Evolutionary conservation across 2,797 vertebrate genomes (phyloP).

Genomic region (Smutsia gigantea): DNA sequence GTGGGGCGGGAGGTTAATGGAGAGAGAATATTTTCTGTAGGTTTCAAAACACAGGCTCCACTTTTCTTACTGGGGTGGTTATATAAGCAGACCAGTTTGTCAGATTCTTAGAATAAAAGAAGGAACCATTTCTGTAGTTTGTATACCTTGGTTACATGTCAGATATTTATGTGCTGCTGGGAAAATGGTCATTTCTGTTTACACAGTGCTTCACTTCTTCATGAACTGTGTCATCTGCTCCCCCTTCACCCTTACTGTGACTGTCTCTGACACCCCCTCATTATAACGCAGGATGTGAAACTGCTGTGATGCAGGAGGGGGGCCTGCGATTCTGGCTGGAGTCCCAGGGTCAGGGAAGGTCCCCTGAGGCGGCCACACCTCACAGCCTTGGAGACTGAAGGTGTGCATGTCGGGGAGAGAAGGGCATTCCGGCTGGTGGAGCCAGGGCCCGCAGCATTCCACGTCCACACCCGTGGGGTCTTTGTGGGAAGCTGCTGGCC

Average conservation of each 20-base stretch:
- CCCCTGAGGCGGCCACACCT: neutral
- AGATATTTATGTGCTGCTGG: neutral
- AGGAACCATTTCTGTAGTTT: neutral
- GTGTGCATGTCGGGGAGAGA: neutral
- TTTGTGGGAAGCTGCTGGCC: neutral
- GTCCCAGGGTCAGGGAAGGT: neutral
- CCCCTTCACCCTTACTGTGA: neutral
- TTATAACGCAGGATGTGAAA: neutral
- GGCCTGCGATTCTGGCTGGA: neutral
- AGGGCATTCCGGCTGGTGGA: neutral
- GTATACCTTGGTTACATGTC: neutral
- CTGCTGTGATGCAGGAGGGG: neutral
- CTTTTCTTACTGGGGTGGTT: neutral
- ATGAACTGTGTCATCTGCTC: neutral
- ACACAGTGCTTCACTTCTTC: neutral
- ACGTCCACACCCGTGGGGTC: neutral
- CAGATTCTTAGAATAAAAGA: constrained; percentile 8
- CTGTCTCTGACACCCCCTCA: neutral
- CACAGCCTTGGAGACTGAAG: neutral
- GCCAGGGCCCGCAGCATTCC: neutral
- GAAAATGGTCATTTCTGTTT: neutral
- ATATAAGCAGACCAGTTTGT: constrained; percentile 30
- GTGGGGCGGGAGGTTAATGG: neutral
- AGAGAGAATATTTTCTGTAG: constrained; percentile 27
- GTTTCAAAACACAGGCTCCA: neutral